Evolutionary conservation across 2,888 invertebrate genomes (phyloP).

Genomic region (Antitype chi): DNA sequence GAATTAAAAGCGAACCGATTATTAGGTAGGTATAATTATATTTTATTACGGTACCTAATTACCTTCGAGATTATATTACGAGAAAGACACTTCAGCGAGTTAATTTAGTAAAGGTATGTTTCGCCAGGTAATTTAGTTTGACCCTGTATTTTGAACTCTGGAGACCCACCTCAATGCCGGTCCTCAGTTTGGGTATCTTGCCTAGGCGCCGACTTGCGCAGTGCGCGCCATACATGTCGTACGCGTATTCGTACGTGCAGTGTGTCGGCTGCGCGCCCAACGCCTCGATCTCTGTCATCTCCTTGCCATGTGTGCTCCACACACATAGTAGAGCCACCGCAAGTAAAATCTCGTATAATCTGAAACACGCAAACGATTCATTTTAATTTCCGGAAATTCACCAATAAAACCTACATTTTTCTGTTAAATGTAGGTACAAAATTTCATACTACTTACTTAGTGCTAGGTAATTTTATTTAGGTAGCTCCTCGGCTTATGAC

Average conservation of each 20-base stretch:
- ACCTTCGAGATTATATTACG: no score
- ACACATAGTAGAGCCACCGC: conserved; percentile 68
- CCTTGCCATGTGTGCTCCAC: conserved; percentile 70
- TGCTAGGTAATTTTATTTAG: background rate
- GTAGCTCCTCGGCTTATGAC: background rate
- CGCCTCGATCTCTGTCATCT: conserved; percentile 83
- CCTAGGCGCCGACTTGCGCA: conserved; percentile 87
- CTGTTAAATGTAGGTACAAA: background rate
- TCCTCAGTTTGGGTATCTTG: conserved; percentile 87
- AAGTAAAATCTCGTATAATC: conserved; percentile 70
- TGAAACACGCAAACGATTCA: conserved; percentile 67
- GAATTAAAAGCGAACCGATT: conserved; percentile 58
- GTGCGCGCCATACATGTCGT: conserved; percentile 89
- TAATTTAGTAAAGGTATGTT: background rate
- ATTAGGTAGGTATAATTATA: no score
- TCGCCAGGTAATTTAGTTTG: background rate
- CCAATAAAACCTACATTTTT: background rate
- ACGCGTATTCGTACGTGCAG: conserved; percentile 89
- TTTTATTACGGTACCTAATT: no score
- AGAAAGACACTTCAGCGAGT: background rate
- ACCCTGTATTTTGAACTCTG: background rate
- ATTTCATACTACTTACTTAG: background rate
- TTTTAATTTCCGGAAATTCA: background rate
- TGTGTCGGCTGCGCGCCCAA: conserved; percentile 78
- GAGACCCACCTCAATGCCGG: conserved; percentile 88